Evolutionary conservation across 2,888 invertebrate species (phyloP).

Genomic region (Plebejus melissa): DNA sequence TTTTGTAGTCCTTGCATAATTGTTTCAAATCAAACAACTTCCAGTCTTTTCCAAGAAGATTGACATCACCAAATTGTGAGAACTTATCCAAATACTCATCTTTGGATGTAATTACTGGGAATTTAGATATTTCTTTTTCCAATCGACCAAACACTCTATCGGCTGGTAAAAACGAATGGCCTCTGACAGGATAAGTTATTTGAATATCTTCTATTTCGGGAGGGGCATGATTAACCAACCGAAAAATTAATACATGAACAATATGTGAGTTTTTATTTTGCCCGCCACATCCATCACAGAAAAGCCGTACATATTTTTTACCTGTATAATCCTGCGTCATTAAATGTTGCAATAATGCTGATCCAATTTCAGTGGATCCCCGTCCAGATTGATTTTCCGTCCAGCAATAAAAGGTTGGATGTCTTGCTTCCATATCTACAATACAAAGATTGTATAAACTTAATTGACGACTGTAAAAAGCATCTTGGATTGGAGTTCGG

Average conservation of each 20-base stretch:
- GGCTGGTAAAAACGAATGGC: slow-evolving; percentile 37
- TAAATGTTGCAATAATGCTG: slow-evolving; percentile 36
- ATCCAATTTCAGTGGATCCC: slow-evolving; percentile 40
- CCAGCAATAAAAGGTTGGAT: slow-evolving; percentile 41
- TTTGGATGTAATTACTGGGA: slow-evolving; percentile 30
- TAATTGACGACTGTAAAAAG: slow-evolving; percentile 40
- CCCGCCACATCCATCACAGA: slow-evolving; percentile 44
- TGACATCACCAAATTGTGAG: slow-evolving; percentile 13
- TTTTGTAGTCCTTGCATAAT: slow-evolving; percentile 9
- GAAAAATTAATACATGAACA: slow-evolving; percentile 40
- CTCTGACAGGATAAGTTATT: slow-evolving; percentile 31
- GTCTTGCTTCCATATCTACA: slow-evolving; percentile 36
- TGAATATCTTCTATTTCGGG: slow-evolving; percentile 26
- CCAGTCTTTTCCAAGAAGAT: slow-evolving; percentile 28
- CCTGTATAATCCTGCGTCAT: slow-evolving; percentile 31
- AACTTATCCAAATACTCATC: slow-evolving; percentile 29
- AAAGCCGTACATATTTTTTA: slow-evolving; percentile 36
- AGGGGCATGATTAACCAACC: slow-evolving; percentile 35
- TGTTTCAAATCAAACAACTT: slow-evolving; percentile 19
- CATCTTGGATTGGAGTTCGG: slow-evolving; percentile 39
- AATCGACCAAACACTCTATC: slow-evolving; percentile 33
- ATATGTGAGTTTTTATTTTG: slow-evolving; percentile 44
- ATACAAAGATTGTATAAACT: slow-evolving; percentile 39
- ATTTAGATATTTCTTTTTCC: slow-evolving; percentile 35
- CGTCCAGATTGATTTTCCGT: slow-evolving; percentile 40